These are phyloP conservation scores for Homarus americanus DNA, from an alignment of 1,140 invertebrate species.

Conservation along the genomic window DNA sequence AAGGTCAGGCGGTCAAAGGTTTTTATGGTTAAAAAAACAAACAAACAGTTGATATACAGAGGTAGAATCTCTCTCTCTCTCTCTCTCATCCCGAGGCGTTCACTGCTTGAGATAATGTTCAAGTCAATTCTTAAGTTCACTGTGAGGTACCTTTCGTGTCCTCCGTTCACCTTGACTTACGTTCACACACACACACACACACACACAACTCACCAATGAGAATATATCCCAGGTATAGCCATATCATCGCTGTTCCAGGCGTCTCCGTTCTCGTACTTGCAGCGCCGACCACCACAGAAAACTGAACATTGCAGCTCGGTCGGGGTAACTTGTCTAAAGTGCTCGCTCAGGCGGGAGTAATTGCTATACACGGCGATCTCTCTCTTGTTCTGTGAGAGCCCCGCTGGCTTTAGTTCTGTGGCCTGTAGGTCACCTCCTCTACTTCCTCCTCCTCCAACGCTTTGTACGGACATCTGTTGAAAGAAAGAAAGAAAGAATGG, in stretches of 20 bases:
- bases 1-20: no score
- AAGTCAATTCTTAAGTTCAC: no score
- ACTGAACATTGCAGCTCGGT: constrained; percentile 86
- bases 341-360: constrained; percentile 70
- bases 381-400: neutral
- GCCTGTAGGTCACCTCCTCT: constrained; percentile 4
- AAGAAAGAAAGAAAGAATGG: neutral
- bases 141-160: no score
- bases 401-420: constrained; percentile 57
- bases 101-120: no score
- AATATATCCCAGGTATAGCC: constrained; percentile 88
- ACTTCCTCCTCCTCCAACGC: neutral
- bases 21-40: no score
- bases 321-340: constrained; percentile 80
- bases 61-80: no score
- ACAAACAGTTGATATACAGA: no score
- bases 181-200: no score
- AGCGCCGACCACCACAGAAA: constrained; percentile 89
- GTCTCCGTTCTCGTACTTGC: constrained; percentile 88
- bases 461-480: constrained; percentile 16
- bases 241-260: constrained; percentile 84
- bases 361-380: constrained; percentile 59
- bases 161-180: no score
- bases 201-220: constrained; percentile 92
- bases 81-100: no score